Evolutionary conservation across 1,140 invertebrate species (phyloP).

Genomic region (Berghia stephanieae): DNA sequence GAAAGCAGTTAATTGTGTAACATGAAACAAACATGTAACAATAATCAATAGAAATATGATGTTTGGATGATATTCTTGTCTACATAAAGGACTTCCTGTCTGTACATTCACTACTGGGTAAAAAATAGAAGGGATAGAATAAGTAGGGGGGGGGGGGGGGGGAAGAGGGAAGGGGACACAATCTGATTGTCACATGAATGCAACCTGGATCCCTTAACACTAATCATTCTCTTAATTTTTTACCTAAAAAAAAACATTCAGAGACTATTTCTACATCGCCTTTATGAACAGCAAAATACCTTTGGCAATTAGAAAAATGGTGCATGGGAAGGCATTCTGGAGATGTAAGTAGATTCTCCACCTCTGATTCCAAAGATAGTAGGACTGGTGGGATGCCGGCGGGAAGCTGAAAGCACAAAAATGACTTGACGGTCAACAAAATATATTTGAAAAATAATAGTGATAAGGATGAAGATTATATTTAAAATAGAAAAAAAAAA

Average conservation of each 20-base stretch:
- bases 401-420: slow-evolving; percentile 58
- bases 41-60: no score
- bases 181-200: no score
- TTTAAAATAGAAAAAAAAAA: not conserved
- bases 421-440: not conserved
- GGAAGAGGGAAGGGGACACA: no score
- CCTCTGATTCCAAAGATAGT: slow-evolving; percentile 69
- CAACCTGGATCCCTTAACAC: not conserved
- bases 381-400: slow-evolving; percentile 72
- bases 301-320: slow-evolving; percentile 69
- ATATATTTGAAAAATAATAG: not conserved
- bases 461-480: not conserved
- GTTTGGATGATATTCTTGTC: no score
- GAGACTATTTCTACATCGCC: not conserved
- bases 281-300: slow-evolving; percentile 39
- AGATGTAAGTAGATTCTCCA: slow-evolving; percentile 72
- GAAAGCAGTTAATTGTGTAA: not conserved
- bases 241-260: not conserved
- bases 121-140: no score
- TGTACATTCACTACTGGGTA: no score
- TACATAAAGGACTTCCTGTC: no score
- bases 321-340: slow-evolving; percentile 75
- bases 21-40: no score
- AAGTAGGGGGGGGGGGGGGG: no score
- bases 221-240: not conserved